Evolutionary conservation across 2,113 vertebrate genomes (phyloP), one percentile per base, ranked within the genome.

Genomic region (Saiga tatarica): DNA sequence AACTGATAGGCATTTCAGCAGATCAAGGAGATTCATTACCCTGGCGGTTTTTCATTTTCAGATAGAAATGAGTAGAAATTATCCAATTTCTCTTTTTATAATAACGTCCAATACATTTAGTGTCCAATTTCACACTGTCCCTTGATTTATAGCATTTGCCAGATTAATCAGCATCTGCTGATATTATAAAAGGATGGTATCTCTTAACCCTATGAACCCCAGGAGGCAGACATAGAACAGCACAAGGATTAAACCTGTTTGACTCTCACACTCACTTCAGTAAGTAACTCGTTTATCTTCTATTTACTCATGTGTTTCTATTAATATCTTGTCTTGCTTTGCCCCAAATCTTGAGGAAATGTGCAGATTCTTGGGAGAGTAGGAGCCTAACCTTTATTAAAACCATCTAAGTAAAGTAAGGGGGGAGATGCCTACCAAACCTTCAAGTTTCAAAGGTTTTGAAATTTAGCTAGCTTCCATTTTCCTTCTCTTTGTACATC

Each of bases 31-130:
- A 98, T 98, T 98, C 98, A 98, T 98, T 98, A 98, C 97, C 71
- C 97, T 96, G 95, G 94, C 7, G 0, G 97, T 98, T 99, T 98
- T 98, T 99, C 98, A 98, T 99, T 99, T 99, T 98, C 96, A 93
- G 98, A 97, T 82, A 98, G 97, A 98, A 99, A 98, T 98, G 98
- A 98, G 98, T 87, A 98, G 98, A 98, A 99, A 99, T 98, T 96
- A 98, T 97, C 97, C 96, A 98, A 98, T 99, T 99, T 98, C 81
- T 98, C 97, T 98, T 98, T 98, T 98, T 98, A 98, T 98, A 98
- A 98, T 97, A 98, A 97, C 2, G 95, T 91, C 97, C 98, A 97
- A 97, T 97, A 93, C 92, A 97, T 97, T 99, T 98, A 98, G 74
- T 96, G 94, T 98, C 97, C 94, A 98, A 67, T 98, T 98, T 98